Percentiles rank a stretch among this genome's conserved stretches.
These are phyloP conservation scores for Muntiacus muntjak DNA, from an alignment of 2,113 vertebrate species.

Conservation along the genomic window DNA sequence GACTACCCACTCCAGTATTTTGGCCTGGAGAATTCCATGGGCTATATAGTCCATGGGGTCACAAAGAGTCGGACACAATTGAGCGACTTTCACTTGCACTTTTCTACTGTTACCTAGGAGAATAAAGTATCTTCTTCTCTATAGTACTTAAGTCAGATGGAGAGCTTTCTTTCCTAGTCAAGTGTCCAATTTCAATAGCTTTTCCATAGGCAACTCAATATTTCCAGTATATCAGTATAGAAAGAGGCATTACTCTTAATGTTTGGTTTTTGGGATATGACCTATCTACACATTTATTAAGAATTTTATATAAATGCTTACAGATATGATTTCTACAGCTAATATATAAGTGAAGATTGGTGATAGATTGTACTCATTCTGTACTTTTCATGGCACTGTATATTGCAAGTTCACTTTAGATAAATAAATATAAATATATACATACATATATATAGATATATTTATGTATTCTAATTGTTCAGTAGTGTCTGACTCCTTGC, in stretches of 20 bases:
- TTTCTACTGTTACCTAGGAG: background rate
- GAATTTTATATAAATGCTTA: background rate
- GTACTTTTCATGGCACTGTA: background rate
- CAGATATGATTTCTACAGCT: background rate
- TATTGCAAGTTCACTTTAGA: background rate
- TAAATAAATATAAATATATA: background rate
- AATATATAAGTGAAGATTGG: background rate
- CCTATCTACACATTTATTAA: background rate
- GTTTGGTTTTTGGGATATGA: background rate
- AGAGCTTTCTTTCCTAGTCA: background rate
- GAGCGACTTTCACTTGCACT: background rate
- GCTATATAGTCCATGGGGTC: background rate
- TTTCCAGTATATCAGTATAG: background rate
- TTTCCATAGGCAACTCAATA: background rate
- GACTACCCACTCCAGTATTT: background rate
- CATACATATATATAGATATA: background rate
- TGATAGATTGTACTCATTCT: background rate
- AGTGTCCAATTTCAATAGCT: background rate
- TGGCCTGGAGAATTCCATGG: background rate
- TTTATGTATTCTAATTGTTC: background rate
- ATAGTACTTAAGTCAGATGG: background rate
- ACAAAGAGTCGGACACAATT: background rate
- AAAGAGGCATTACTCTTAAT: background rate
- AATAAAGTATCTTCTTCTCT: background rate
- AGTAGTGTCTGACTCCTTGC: background rate